Evolutionary conservation across 2,797 vertebrate genomes (phyloP), one percentile per base, ranked within the genome.

Genomic region (Tiaroga cobitis): DNA sequence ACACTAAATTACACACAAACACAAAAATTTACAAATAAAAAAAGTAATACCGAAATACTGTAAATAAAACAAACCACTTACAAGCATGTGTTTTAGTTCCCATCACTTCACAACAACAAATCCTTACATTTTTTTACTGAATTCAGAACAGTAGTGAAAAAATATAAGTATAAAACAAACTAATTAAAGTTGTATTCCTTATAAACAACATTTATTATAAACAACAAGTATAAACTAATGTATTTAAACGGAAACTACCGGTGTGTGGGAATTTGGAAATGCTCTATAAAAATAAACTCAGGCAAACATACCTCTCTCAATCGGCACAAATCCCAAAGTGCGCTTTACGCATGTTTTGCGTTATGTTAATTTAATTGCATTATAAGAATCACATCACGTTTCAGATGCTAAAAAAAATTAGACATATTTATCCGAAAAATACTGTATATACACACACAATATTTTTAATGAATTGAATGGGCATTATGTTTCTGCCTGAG

Each of bases 401-500:
- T 68, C 26, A 63, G 13, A 16, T 63, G 59, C 15, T 29, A 63
- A 29, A 63, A 61, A n/a, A n/a, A 19, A 19, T 1, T 15, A 16
- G 0, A 32, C 61, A 16, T 32, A 68, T 69, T 65, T 5, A 16
- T 49, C 46, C 4, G 46, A 39, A 21, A 69, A 69, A 11, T 39
- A 3, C 63, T 4, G 18, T 37, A 21, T 37, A 68, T 18, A 37
- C 19, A n/a, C 19, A n/a, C 21, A 41, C 7, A 41, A 3, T 61
- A 0, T 16, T n/a, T n/a, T 59, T n/a, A 59, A 77, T 77, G 29
- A 65, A 51, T 26, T 46, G 39, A 56, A 85, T 80, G 39, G 26
- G 19, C 51, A n/a, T 80, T 18, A 41, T 59, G 65, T 34, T 63
- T 85, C 65, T 61, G 75, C 41, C 34, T 63, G 73, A 61, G 37